These are phyloP conservation scores for Gymnocephalus cernua DNA, from an alignment of 2,113 vertebrate species.

Conservation along the genomic window DNA sequence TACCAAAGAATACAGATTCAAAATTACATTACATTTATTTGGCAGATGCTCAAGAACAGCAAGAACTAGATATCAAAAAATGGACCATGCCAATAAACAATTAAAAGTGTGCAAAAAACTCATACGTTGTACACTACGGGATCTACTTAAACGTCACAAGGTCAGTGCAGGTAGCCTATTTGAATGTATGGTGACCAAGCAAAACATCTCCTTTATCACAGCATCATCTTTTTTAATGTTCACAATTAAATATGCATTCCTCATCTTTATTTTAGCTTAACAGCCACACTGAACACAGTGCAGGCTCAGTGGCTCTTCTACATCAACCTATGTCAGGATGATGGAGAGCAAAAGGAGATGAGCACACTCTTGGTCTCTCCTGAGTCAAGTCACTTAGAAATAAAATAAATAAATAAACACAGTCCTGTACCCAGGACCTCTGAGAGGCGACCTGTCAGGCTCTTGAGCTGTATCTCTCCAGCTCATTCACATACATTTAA, in stretches of 20 bases:
- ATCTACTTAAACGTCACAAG: neutral
- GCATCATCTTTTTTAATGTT: neutral
- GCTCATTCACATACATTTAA: conserved; percentile 30
- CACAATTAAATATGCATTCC: conserved; percentile 21
- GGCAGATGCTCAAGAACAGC: neutral
- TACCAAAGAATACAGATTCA: neutral
- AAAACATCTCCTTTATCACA: conserved; percentile 12
- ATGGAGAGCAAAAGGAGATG: neutral
- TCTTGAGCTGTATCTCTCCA: neutral
- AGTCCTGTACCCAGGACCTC: neutral
- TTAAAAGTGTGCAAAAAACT: conserved; percentile 3
- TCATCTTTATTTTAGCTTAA: neutral
- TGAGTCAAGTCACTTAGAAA: neutral
- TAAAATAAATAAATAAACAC: neutral
- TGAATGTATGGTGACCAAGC: neutral
- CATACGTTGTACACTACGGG: neutral
- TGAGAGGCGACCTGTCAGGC: neutral
- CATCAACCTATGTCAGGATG: neutral
- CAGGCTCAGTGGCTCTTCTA: neutral
- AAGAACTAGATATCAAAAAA: neutral
- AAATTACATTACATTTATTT: neutral
- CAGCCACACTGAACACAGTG: neutral
- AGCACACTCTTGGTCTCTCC: neutral
- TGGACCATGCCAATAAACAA: neutral
- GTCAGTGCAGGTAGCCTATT: neutral